These are phyloP conservation scores for Apodemia mormo DNA, from an alignment of 2,888 invertebrate species.

Conservation along the genomic window DNA sequence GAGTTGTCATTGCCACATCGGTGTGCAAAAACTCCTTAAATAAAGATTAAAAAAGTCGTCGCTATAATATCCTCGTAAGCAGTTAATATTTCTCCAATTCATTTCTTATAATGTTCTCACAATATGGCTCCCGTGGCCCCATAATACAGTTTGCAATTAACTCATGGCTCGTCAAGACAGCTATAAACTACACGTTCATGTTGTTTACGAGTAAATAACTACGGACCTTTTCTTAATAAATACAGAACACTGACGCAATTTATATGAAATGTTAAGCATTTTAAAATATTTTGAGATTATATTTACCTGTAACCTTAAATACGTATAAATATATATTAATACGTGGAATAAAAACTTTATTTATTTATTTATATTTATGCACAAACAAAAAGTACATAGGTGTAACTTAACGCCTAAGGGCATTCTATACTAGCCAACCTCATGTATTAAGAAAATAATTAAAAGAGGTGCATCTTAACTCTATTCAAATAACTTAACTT, in stretches of 20 bases:
- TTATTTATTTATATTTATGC: too few species aligned
- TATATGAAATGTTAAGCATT: background rate
- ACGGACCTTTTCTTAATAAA: background rate
- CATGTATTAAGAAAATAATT: too few species aligned
- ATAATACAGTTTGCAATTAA: slow-evolving; percentile 24
- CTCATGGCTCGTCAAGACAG: slow-evolving; percentile 22
- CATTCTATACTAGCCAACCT: too few species aligned
- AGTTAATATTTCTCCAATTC: slow-evolving; percentile 13
- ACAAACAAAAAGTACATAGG: too few species aligned
- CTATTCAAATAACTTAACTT: too few species aligned
- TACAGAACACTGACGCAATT: background rate
- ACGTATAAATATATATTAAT: too few species aligned
- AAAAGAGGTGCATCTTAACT: too few species aligned
- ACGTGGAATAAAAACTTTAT: too few species aligned
- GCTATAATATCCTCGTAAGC: background rate
- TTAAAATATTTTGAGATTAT: background rate
- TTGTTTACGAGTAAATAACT: slow-evolving; percentile 19
- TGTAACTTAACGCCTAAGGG: too few species aligned
- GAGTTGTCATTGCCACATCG: too few species aligned
- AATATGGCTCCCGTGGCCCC: slow-evolving; percentile 19
- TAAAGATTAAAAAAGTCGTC: background rate
- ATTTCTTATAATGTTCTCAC: slow-evolving; percentile 20
- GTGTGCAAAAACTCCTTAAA: too few species aligned
- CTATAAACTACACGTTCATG: slow-evolving; percentile 21
- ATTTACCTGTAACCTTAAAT: background rate